Conservation (phyloP, 2,888 invertebrate species). For the Drosophila pseudotakahashii region DNA sequence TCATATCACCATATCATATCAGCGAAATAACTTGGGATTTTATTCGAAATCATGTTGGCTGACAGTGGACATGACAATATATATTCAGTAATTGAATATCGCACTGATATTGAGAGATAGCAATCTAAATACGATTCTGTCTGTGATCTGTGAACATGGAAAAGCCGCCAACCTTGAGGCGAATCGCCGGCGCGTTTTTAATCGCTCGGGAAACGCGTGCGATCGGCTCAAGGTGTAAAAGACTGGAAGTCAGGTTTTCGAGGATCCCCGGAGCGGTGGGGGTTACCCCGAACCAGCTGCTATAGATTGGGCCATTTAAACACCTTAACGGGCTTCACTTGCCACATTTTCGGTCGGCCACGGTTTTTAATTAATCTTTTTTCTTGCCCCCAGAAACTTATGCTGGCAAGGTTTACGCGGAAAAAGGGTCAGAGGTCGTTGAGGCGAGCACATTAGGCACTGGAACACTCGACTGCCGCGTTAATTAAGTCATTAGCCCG, state of each 20-base stretch:
- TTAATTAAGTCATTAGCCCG: slow-evolving; percentile 78
- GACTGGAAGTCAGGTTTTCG: slow-evolving; percentile 62
- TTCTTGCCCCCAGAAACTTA: slow-evolving; percentile 33
- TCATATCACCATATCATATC: slow-evolving; percentile 27
- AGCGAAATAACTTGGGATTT: slow-evolving; percentile 12
- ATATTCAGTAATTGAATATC: slow-evolving; percentile 74
- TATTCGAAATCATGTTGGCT: slow-evolving; percentile 39
- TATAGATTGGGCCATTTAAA: slow-evolving; percentile 21
- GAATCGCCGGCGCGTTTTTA: slow-evolving; percentile 48
- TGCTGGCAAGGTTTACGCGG: slow-evolving; percentile 50
- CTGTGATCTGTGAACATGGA: slow-evolving; percentile 26
- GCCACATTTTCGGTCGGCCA: slow-evolving; percentile 54
- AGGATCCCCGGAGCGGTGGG: slow-evolving; percentile 50
- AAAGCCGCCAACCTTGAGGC: slow-evolving; percentile 58
- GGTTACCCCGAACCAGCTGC: slow-evolving; percentile 30
- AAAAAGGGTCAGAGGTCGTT: slow-evolving; percentile 79
- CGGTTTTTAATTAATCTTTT: slow-evolving; percentile 73
- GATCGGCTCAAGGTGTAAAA: slow-evolving; percentile 67
- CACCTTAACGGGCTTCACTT: slow-evolving; percentile 59
- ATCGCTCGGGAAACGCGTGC: slow-evolving; percentile 53
- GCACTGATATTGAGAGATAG: slow-evolving; percentile 13
- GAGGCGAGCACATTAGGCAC: slow-evolving; percentile 73
- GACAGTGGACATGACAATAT: slow-evolving; percentile 71
- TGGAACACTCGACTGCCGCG: slow-evolving; percentile 63
- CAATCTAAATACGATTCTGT: slow-evolving; percentile 35